These are phyloP conservation scores for Platycnemis pennipes DNA, from an alignment of 2,888 invertebrate species.

Conservation along the genomic window DNA sequence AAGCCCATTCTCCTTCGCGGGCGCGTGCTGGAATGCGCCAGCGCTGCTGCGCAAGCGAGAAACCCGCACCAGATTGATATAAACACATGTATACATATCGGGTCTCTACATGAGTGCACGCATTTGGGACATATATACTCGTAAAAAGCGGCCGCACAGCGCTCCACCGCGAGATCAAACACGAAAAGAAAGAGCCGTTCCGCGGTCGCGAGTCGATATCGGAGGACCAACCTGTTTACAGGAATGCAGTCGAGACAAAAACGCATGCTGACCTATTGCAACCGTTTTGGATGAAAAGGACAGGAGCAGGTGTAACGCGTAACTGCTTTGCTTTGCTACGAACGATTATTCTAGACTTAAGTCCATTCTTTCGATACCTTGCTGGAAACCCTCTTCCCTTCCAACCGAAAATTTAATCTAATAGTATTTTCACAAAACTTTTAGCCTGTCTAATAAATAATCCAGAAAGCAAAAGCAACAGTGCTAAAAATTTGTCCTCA, in stretches of 20 bases:
- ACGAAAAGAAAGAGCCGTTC: neutral
- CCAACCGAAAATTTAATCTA: no score
- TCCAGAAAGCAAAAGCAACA: no score
- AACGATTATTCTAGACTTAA: no score
- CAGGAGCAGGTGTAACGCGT: neutral
- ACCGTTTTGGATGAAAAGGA: neutral
- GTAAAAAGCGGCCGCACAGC: neutral
- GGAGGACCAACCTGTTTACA: neutral
- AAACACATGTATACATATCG: neutral
- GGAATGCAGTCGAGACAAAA: slow-evolving; percentile 31
- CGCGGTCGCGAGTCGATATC: neutral
- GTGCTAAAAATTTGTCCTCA: no score
- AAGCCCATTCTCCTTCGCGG: neutral
- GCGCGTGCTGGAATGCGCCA: neutral
- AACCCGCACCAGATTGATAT: neutral
- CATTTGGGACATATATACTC: neutral
- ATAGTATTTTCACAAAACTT: no score
- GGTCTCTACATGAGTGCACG: no score
- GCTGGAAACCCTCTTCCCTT: no score
- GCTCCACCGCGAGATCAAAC: neutral
- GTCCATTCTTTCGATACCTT: no score
- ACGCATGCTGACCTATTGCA: neutral
- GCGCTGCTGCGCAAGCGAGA: neutral
- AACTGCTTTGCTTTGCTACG: no score
- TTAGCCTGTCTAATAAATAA: no score